Conservation (phyloP, 2,113 vertebrate species). For the Corythornis vintsioides region DNA sequence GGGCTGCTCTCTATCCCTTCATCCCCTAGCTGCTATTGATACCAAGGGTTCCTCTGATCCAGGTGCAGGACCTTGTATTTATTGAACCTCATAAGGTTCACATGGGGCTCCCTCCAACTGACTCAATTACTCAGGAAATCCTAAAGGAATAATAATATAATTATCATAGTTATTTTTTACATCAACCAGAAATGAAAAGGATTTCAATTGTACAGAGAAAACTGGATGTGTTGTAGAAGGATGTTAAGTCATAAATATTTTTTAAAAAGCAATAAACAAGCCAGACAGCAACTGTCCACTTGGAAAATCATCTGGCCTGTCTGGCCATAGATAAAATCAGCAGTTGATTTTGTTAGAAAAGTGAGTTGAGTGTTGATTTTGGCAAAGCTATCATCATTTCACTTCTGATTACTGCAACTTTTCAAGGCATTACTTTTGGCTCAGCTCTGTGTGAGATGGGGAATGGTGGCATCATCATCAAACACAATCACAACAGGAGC, state of each 20-base stretch:
- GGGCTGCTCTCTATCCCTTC: neutral
- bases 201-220: neutral
- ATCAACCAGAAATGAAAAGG: neutral
- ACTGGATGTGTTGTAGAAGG: neutral
- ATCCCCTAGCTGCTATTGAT: neutral
- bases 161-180: neutral
- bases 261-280: neutral
- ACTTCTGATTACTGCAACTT: neutral
- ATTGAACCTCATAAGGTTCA: neutral
- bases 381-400: neutral
- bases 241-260: neutral
- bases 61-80: neutral
- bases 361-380: neutral
- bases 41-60: neutral
- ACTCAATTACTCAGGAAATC: neutral
- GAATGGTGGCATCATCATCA: accelerated
- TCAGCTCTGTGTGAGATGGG: neutral
- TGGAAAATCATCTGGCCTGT: neutral
- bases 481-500: neutral
- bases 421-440: neutral
- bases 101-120: neutral
- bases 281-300: neutral
- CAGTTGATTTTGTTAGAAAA: neutral
- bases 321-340: neutral
- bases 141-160: neutral